phyloP scores from a whole-genome alignment of 1,140 invertebrate genomes.

The Leptopilina clavipes region DNA sequence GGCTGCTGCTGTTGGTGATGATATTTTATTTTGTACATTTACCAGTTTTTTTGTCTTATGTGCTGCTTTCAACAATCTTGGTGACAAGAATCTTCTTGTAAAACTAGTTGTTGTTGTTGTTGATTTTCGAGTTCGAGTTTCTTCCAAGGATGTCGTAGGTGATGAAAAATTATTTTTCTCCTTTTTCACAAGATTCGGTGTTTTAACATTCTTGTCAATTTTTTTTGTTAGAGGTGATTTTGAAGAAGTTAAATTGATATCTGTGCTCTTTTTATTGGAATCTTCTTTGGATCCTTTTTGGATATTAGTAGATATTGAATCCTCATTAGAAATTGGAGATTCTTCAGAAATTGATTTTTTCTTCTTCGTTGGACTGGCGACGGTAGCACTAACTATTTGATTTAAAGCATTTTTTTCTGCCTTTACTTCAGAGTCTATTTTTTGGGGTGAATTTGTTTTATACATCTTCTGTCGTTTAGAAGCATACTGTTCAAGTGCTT shows the following conservation, averaged over 20 bases:
- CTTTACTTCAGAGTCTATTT: neutral
- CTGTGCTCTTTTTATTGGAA: neutral
- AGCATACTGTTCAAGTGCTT: conserved; percentile 67
- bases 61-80: neutral
- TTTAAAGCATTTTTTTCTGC: conserved; percentile 26
- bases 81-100: neutral
- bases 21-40: neutral
- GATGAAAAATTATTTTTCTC: neutral
- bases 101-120: neutral
- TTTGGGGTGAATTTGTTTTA: conserved; percentile 49
- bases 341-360: conserved; percentile 37
- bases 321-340: neutral
- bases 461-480: conserved; percentile 62
- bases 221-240: neutral
- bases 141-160: neutral
- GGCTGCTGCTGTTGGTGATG: neutral
- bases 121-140: neutral
- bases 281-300: neutral
- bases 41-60: neutral
- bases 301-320: neutral
- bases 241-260: neutral
- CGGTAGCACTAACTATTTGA: neutral
- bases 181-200: neutral
- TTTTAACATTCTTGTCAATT: neutral
- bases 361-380: neutral